These are phyloP conservation scores for Poecile atricapillus DNA, from an alignment of 2,113 vertebrate species.

Conservation along the genomic window DNA sequence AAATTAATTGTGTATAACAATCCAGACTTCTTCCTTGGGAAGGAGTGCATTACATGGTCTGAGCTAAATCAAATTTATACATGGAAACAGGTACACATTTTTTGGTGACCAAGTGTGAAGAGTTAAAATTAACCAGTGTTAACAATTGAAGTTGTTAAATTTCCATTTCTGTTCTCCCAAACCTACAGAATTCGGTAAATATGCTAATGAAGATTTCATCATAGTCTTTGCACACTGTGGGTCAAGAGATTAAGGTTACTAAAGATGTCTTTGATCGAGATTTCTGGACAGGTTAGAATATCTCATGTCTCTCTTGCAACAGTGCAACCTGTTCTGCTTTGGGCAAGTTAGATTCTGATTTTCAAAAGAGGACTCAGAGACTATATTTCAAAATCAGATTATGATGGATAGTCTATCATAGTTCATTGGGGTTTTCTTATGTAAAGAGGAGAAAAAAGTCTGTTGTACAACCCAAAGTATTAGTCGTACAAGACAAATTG, in stretches of 20 bases:
- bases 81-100: not conserved
- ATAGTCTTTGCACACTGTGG: not conserved
- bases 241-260: not conserved
- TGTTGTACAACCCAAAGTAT: not conserved
- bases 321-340: not conserved
- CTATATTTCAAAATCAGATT: not conserved
- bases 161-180: not conserved
- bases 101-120: not conserved
- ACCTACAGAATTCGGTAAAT: not conserved
- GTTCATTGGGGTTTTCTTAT: not conserved
- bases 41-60: not conserved
- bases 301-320: not conserved
- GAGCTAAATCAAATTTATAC: not conserved
- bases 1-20: not conserved
- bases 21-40: not conserved
- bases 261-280: not conserved
- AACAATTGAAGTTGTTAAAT: not conserved
- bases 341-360: not conserved
- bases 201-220: not conserved
- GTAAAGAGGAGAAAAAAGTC: not conserved
- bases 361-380: not conserved
- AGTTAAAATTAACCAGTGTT: not conserved
- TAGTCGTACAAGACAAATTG: not conserved
- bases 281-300: not conserved
- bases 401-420: not conserved